Evolutionary conservation across 2,888 invertebrate genomes (phyloP).

Genomic region (Andrena fulva): DNA sequence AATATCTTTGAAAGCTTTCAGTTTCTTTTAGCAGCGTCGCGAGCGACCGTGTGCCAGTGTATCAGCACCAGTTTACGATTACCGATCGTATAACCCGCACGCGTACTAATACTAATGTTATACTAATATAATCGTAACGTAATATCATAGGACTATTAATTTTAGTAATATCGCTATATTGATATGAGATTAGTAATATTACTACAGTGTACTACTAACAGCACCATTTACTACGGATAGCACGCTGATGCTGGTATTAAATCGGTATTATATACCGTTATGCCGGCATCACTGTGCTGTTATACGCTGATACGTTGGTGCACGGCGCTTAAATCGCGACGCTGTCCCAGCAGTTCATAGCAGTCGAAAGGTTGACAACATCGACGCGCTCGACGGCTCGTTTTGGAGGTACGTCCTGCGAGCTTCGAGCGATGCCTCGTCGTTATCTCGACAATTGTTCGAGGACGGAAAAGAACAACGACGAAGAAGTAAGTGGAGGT

Average conservation of each 20-base stretch:
- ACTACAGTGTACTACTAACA: conserved; percentile 35
- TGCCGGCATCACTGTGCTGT: conserved; percentile 9
- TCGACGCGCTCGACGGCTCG: conserved; percentile 42
- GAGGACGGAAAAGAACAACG: conserved; percentile 34
- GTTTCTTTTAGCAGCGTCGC: neutral
- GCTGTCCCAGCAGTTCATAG: neutral
- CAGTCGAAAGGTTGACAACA: conserved; percentile 1
- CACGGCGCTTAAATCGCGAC: conserved; percentile 1
- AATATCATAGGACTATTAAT: conserved; percentile 14
- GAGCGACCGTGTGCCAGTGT: neutral
- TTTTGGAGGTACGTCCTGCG: conserved; percentile 76
- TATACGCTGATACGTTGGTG: neutral
- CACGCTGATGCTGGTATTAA: conserved; percentile 37
- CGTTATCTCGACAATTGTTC: conserved; percentile 5
- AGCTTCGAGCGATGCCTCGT: conserved; percentile 12
- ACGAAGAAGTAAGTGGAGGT: conserved; percentile 58
- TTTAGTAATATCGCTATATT: conserved; percentile 21
- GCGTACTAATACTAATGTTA: conserved; percentile 43
- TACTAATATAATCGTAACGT: conserved; percentile 43
- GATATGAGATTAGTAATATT: conserved; percentile 24
- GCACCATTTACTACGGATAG: neutral
- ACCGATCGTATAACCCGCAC: conserved; percentile 38
- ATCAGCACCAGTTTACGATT: conserved; percentile 1
- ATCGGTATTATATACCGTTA: conserved; percentile 59
- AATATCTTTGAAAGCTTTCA: too few species aligned